These are phyloP conservation scores for Coreius guichenoti DNA, from an alignment of 2,797 vertebrate species.

Conservation along the genomic window DNA sequence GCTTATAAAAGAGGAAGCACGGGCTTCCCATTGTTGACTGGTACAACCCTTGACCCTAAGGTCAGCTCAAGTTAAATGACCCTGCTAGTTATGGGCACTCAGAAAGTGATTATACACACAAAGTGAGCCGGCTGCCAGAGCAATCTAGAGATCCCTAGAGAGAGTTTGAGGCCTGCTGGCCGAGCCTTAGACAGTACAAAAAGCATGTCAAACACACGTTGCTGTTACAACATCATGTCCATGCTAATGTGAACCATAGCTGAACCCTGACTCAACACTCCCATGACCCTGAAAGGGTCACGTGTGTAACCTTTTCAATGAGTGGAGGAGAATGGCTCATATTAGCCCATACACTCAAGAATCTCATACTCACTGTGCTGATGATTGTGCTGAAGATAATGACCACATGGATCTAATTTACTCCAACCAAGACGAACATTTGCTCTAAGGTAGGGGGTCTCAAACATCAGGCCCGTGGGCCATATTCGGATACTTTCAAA, in stretches of 20 bases:
- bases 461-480: neutral
- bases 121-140: constrained; percentile 34
- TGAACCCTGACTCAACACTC: constrained; percentile 75
- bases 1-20: constrained; percentile 59
- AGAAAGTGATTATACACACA: constrained; percentile 44
- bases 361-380: constrained; percentile 1
- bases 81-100: constrained; percentile 41
- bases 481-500: neutral
- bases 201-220: constrained; percentile 31
- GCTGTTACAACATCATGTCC: constrained; percentile 38
- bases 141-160: constrained; percentile 39
- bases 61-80: constrained; percentile 63
- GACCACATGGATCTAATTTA: constrained; percentile 25
- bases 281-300: constrained; percentile 62
- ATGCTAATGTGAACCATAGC: constrained; percentile 74
- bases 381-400: constrained; percentile 7
- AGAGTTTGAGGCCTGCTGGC: constrained; percentile 36
- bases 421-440: neutral
- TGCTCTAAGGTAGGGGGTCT: neutral
- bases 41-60: constrained; percentile 69
- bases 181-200: neutral
- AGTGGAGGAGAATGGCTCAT: constrained; percentile 78
- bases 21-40: constrained; percentile 47
- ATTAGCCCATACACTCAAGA: constrained; percentile 46
- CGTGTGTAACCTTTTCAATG: constrained; percentile 61